phyloP scores from a whole-genome alignment of 2,113 vertebrate species.

The Tringa solitaria region DNA sequence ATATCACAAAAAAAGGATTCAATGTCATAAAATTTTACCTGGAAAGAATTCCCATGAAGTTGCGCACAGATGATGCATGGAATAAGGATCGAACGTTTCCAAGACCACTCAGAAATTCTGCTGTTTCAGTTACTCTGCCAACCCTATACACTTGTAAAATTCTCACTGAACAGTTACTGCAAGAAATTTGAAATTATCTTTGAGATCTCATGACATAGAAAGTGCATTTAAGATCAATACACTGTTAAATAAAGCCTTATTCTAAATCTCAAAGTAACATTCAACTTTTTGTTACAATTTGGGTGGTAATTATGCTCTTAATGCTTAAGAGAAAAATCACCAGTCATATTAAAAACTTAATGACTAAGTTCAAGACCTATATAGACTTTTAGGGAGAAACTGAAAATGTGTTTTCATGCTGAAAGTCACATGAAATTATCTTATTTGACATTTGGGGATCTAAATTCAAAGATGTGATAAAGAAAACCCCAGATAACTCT shows the following conservation, averaged over 20 bases:
- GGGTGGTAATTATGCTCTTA: not conserved
- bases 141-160: conserved; percentile 78
- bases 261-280: not conserved
- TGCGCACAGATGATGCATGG: conserved; percentile 78
- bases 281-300: not conserved
- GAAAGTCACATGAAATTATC: not conserved
- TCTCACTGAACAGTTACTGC: conserved; percentile 52
- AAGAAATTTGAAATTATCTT: not conserved
- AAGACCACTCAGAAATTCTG: conserved; percentile 74
- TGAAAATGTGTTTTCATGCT: not conserved
- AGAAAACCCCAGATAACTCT: not conserved
- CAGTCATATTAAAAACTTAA: not conserved
- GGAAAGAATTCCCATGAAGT: conserved; percentile 87
- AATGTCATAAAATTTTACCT: conserved; percentile 71
- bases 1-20: not conserved
- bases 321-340: not conserved
- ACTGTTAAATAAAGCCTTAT: not conserved
- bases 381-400: not conserved
- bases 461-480: not conserved
- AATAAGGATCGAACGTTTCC: conserved; percentile 78
- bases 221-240: not conserved
- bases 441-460: not conserved
- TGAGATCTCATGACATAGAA: not conserved
- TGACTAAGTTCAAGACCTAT: not conserved
- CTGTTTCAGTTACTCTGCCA: conserved; percentile 76